Percentiles rank a stretch among this genome's conserved stretches.
phyloP scores from a whole-genome alignment of 2,113 vertebrate genomes.

The Protobothrops mucrosquamatus region DNA sequence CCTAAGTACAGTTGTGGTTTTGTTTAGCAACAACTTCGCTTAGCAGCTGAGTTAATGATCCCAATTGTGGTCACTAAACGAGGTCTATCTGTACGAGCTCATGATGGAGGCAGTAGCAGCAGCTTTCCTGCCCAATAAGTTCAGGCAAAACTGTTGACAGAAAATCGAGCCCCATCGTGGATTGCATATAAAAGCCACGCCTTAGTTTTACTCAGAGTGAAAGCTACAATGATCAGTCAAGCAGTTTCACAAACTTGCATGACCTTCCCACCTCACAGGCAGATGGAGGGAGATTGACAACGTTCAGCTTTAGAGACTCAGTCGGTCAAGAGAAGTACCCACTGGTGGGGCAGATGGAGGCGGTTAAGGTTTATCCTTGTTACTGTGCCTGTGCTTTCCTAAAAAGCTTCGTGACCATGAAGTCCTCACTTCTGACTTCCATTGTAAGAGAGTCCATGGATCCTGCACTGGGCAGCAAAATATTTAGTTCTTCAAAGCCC shows the following conservation, averaged over 20 bases:
- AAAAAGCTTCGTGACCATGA: background rate
- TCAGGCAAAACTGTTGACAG: background rate
- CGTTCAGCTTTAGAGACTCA: background rate
- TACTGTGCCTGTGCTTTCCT: background rate
- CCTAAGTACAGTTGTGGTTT: background rate
- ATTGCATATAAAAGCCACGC: background rate
- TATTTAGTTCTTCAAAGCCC: background rate
- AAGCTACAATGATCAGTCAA: background rate
- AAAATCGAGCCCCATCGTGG: background rate
- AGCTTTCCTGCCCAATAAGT: background rate
- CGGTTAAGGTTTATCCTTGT: background rate
- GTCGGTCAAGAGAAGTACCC: background rate
- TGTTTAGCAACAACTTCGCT: background rate
- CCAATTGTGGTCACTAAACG: background rate
- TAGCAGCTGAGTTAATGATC: background rate
- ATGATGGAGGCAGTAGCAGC: background rate
- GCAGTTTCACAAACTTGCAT: background rate
- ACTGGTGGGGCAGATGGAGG: background rate
- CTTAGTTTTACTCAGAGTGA: background rate
- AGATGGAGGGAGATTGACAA: background rate
- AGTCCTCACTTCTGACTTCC: background rate
- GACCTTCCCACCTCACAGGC: background rate
- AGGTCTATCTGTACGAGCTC: background rate
- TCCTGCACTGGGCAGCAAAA: background rate
- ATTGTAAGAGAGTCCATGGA: background rate